Evolutionary conservation across 2,113 vertebrate species (phyloP).

Genomic region (Rostratula benghalensis): DNA sequence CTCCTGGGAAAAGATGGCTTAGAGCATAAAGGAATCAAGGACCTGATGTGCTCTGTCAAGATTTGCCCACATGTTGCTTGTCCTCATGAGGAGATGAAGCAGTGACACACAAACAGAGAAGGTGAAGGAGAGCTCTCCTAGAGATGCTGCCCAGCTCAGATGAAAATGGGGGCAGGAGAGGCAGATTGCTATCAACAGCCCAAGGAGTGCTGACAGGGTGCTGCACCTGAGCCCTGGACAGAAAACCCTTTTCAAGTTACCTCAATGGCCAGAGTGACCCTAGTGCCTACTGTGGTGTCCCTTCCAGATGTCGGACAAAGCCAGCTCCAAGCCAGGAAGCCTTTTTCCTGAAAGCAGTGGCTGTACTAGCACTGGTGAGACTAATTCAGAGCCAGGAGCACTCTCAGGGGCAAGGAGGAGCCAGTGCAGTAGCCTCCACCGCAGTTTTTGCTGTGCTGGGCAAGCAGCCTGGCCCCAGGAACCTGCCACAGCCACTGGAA

Average conservation of each 20-base stretch:
- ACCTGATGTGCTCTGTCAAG: neutral
- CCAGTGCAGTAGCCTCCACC: neutral
- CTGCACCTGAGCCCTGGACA: neutral
- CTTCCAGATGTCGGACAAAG: neutral
- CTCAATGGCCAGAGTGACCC: neutral
- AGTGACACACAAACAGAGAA: neutral
- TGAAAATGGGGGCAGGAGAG: neutral
- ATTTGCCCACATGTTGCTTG: accelerated
- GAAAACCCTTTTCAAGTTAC: neutral
- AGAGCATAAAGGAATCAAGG: neutral
- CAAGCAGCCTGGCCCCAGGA: neutral
- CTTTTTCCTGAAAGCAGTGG: neutral
- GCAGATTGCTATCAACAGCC: neutral
- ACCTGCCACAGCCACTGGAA: neutral
- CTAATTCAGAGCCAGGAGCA: neutral
- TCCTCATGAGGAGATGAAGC: neutral
- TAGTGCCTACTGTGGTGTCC: neutral
- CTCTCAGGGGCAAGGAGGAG: accelerated
- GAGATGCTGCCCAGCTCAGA: neutral
- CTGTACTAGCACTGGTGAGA: neutral
- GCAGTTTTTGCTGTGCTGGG: neutral
- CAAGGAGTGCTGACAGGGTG: neutral
- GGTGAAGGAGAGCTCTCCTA: neutral
- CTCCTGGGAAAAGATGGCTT: neutral
- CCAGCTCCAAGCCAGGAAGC: neutral